Evolutionary conservation across 2,113 vertebrate species (phyloP), one percentile per base, ranked within the genome.

Genomic region (Hiodon alosoides): DNA sequence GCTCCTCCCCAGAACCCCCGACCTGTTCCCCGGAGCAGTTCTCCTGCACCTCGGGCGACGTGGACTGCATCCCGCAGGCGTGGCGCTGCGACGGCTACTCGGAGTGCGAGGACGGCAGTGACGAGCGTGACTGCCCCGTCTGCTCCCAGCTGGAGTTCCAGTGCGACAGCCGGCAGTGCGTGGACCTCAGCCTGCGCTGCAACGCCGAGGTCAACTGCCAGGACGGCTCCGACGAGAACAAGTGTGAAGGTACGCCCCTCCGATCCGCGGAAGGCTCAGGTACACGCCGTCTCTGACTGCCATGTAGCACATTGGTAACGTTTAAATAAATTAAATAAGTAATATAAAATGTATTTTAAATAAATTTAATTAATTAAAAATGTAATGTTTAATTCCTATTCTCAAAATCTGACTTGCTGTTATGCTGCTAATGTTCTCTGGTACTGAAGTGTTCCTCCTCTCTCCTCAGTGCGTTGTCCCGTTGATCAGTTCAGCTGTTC

Each of bases 1-100:
- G 2, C 9, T 9, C 69, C 50, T 52, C 17, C 31, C 0, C 92
- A 99, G 97, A 99, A 76, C 97, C 96, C 0, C 97, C 97, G 74
- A 99, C 96, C 16, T 99, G 97, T 78, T 97, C 96, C 46, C 95
- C 97, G 7, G 95, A 97, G 83, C 95, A 98, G 86, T 99, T 99
- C 87, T 95, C 95, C 66, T 99, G 97, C 80, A 88, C 89, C 58
- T 96, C 95, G 0, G 97, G 97, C 0, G 97, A 99, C 82, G 95
- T 98, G 82, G 96, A 98, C 91, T 99, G 97, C 80, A 99, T 99
- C 82, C 97, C 97, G 0, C 93, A 94, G 82, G 93, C 95, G 0
- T 99, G 97, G 96, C 87, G 95, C 5, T 99, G 97, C 0, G 97
- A 98, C 62, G 96, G 97, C 0, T 95, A 90, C 79, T 86, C 94